Base-by-base conservation (phyloP, 2,113 vertebrate genomes). In the Bos javanicus region DNA sequence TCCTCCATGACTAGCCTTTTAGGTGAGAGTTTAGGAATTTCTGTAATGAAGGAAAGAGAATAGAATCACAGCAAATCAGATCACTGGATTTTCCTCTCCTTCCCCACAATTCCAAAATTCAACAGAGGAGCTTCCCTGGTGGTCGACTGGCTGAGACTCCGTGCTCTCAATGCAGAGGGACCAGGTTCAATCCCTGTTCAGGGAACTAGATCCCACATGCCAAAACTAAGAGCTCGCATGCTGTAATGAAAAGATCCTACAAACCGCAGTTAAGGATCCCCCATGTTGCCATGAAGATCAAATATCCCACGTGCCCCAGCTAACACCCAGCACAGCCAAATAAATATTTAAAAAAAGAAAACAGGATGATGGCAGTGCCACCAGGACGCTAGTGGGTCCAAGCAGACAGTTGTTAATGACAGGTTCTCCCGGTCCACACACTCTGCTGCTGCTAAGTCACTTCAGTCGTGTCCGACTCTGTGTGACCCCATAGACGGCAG, bases 51-150 rank as follows among this genome's bases (percentile, higher is more conserved):
- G 30, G 86, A 56, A 57, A 62, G 4, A 39, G 12, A 43, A 4
- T 5, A 46, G 48, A 43, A 43, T 71, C 91, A 7, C 3, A 60
- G 74, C 56, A 26, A 43, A 56, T 36, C 14, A 8, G 15, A 30
- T 12, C 12, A 3, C 57, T 2, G 0, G 6, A 15, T n/a, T 59
- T 62, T 57, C 83, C 28, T 6, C 16, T 30, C 48, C n/a, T 9
- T 12, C 26, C 16, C 19, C 43, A 76, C 59, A 6, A 1, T 48
- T 86, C 50, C 23, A 76, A 76, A 76, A 43, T 76, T 74, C 67
- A 43, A 43, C 12, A 43, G 71, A 43, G 6, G 39, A 26, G 43
- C 39, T 76, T 2, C 71, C 71, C 71, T 76, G 71, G 23, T 43
- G 39, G 12, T 76, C 2, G 0, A 26, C 36, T 76, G 39, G 71